A percentile compares a stretch with the other conserved stretches of the same genome.
Conservation (phyloP, 2,113 vertebrate species). For the Atractosteus spatula region DNA sequence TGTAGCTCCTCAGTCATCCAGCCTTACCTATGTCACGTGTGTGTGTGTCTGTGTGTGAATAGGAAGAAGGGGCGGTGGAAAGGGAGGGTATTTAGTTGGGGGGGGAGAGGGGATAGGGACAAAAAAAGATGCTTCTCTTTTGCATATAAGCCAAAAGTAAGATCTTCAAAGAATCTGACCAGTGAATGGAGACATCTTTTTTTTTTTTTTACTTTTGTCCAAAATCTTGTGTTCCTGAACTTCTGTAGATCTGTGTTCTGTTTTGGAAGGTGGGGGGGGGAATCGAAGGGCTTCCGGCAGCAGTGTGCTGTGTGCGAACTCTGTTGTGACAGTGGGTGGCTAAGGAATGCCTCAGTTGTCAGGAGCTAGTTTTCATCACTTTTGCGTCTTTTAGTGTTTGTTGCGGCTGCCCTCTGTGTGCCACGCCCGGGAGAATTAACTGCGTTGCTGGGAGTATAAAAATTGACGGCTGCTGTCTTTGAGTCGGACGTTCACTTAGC, state of each 20-base stretch:
- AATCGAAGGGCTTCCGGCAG: no score
- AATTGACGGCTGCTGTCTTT: no score
- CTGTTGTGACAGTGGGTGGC: conserved; percentile 9
- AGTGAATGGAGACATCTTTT: no score
- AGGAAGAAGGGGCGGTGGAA: neutral
- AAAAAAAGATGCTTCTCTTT: neutral
- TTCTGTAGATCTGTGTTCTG: neutral
- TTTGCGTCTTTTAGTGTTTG: no score
- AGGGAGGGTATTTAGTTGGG: no score
- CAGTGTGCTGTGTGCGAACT: conserved; percentile 1
- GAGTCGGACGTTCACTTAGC: no score
- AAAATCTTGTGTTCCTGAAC: neutral
- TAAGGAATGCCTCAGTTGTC: neutral
- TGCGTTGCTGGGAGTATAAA: no score
- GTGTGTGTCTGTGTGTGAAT: neutral
- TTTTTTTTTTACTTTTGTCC: no score
- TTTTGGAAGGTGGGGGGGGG: conserved; percentile 13
- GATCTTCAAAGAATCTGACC: neutral
- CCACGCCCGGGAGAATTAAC: no score
- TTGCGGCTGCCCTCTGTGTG: no score
- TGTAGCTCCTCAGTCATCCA: conserved; percentile 23
- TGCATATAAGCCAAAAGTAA: neutral
- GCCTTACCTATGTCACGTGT: conserved; percentile 13
- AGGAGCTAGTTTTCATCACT: neutral
- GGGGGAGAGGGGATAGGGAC: no score